phyloP scores from a whole-genome alignment of 2,888 invertebrate genomes.

The Globia sparganii region DNA sequence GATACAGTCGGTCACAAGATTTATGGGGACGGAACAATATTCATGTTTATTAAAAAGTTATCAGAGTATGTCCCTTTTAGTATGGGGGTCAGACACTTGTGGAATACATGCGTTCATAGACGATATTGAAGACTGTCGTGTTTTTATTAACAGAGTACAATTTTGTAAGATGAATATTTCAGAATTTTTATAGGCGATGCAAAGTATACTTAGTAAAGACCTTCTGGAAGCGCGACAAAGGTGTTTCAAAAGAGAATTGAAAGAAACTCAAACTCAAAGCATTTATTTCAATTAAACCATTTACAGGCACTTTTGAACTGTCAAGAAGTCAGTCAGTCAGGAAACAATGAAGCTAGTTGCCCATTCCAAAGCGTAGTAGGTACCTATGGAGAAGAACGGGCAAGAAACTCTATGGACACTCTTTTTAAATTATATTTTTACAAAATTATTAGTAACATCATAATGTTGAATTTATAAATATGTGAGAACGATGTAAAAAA shows the following conservation, averaged over 20 bases:
- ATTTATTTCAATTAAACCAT: too few species aligned
- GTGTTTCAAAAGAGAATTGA: background rate
- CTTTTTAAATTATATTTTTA: too few species aligned
- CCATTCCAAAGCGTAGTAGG: too few species aligned
- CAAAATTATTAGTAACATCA: too few species aligned
- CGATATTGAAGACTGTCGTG: slow-evolving; percentile 27
- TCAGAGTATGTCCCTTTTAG: slow-evolving; percentile 60
- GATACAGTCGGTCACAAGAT: slow-evolving; percentile 81
- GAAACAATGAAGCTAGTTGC: too few species aligned
- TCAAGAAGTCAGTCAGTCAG: too few species aligned
- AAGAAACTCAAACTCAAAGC: too few species aligned
- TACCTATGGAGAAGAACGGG: too few species aligned
- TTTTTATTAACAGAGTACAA: slow-evolving; percentile 2
- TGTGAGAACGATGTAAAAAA: too few species aligned
- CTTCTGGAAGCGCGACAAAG: background rate
- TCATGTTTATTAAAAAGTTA: slow-evolving; percentile 70
- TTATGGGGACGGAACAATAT: slow-evolving; percentile 74
- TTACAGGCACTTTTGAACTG: too few species aligned
- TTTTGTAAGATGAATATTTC: background rate
- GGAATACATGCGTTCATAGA: slow-evolving; percentile 45
- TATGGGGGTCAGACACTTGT: slow-evolving; percentile 64
- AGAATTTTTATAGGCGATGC: background rate
- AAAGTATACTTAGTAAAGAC: background rate
- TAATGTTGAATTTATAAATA: too few species aligned
- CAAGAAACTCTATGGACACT: too few species aligned